Evolutionary conservation across 2,113 vertebrate species (phyloP), one percentile per base, ranked within the genome.

Genomic region (Numida meleagris): DNA sequence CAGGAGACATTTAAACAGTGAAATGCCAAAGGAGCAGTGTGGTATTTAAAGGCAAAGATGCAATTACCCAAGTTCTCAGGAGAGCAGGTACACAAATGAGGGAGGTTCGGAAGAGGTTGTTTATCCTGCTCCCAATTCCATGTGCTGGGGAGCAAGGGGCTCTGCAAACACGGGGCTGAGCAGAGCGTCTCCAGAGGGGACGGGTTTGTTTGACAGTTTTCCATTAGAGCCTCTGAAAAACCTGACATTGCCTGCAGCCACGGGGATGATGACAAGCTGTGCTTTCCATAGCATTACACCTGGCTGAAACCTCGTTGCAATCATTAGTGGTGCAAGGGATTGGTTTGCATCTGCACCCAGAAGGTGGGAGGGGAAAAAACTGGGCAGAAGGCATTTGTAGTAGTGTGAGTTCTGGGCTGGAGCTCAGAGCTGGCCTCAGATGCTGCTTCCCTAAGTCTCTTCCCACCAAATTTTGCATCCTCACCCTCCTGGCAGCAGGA

Each of bases 21-120:
- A 96, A 95, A 95, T 95, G 96, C 93, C 95, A 95, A 94, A 95
- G 96, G 79, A 91, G 82, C 75, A 79, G 62, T 1, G 42, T 93
- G 96, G 79, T 96, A 94, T 97, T 97, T 96, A 82, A 94, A 94
- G 93, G 74, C 63, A 79, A 95, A 93, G 88, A 94, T 72, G 90
- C 84, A 93, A 95, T 93, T 95, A 94, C 31, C 45, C 8, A 63
- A 70, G 94, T 93, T 86, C 94, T 91, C 76, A 2, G 78, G 89
- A 93, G 94, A 96, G 68, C 86, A 82, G 82, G 83, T 90, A 81
- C 93, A 91, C 61, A 93, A 88, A 95, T 90, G 93, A 94, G 61
- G 42, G 63, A 36, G 45, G 53, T 83, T 51, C 0, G 0, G 42
- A 53, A 25, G 83, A 73, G 29, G 83, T 73, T 96, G 84, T 92